Evolutionary conservation across 2,797 vertebrate species (phyloP).

Genomic region (Diglossa cyanea): DNA sequence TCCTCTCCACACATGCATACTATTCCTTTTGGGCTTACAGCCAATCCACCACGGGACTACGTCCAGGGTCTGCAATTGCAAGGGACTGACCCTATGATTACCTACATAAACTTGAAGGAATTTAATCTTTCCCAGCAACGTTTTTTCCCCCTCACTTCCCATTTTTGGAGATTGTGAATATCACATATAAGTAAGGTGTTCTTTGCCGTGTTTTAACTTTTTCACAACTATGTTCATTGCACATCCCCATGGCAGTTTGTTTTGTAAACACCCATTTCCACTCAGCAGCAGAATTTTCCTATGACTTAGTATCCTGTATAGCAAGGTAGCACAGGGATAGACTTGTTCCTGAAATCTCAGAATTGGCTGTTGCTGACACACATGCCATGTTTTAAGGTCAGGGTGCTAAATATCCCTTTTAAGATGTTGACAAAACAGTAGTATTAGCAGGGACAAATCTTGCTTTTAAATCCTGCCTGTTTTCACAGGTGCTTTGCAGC

Average conservation of each 20-base stretch:
- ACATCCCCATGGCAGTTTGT: background rate
- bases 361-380: background rate
- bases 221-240: background rate
- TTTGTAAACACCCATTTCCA: background rate
- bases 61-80: background rate
- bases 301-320: background rate
- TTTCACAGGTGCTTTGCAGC: slow-evolving; percentile 25
- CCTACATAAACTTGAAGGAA: background rate
- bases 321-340: background rate
- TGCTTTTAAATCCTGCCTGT: background rate
- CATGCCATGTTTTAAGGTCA: background rate
- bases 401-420: background rate
- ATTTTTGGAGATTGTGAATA: background rate
- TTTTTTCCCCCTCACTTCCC: accelerated
- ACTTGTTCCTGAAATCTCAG: background rate
- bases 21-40: background rate
- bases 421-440: background rate
- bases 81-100: background rate
- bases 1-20: background rate
- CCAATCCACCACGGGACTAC: accelerated
- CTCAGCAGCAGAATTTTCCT: background rate
- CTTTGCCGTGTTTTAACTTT: background rate
- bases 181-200: background rate
- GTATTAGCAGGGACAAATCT: background rate
- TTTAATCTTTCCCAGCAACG: background rate